A percentile compares a stretch with the other conserved stretches of the same genome.
phyloP scores from a whole-genome alignment of 2,113 vertebrate genomes.

The Ctenomys sociabilis region DNA sequence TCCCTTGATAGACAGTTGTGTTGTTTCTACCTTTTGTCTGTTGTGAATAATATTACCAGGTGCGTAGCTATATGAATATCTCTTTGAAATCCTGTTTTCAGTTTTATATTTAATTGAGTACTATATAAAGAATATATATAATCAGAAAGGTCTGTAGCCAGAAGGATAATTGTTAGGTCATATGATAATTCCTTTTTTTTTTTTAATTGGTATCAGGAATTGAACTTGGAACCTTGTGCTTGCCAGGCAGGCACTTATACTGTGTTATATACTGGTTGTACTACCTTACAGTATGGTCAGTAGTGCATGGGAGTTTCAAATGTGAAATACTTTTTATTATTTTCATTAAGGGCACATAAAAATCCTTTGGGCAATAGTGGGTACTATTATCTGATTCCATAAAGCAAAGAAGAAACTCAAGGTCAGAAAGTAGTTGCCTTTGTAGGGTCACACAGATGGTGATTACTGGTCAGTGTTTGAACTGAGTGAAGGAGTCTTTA shows the following conservation, averaged over 20 bases:
- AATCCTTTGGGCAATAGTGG: not conserved
- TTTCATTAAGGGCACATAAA: slow-evolving; percentile 1
- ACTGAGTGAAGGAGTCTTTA: not conserved
- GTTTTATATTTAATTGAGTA: not conserved
- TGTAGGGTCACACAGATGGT: not conserved
- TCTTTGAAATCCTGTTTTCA: not conserved
- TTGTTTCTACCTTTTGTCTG: not conserved
- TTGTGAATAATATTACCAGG: not conserved
- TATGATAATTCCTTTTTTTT: not conserved
- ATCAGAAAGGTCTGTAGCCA: not conserved
- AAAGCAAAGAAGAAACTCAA: not conserved
- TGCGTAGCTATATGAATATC: not conserved
- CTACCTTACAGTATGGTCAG: not conserved
- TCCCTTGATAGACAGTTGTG: not conserved
- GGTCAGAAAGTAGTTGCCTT: slow-evolving; percentile 23
- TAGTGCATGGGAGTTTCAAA: not conserved
- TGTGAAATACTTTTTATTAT: not conserved
- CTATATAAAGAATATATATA: not conserved
- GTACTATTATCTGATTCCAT: not conserved
- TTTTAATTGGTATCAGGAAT: no score
- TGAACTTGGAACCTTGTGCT: no score
- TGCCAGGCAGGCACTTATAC: not conserved
- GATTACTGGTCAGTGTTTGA: not conserved
- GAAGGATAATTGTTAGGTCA: not conserved
- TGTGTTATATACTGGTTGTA: not conserved